These are phyloP conservation scores for Ommatoiulus sabulosus DNA, from an alignment of 2,888 invertebrate genomes.

Conservation along the genomic window DNA sequence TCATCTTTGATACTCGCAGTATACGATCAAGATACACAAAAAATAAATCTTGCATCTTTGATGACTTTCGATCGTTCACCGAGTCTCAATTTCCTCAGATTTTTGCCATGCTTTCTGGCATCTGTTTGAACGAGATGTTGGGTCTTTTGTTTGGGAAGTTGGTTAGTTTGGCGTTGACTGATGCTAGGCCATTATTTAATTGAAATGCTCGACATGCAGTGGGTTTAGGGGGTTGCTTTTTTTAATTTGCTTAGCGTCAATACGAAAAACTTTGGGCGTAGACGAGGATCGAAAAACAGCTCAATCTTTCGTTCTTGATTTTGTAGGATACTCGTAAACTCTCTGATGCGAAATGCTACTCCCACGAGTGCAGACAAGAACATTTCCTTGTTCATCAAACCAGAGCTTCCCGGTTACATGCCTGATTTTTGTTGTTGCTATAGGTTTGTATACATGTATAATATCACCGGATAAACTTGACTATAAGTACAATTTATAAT, in stretches of 20 bases:
- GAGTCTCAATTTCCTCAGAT: neutral
- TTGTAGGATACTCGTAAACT: too few relatives aligned
- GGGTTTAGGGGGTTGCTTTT: neutral
- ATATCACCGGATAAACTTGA: too few relatives aligned
- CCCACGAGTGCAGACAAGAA: too few relatives aligned
- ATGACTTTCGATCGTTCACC: neutral
- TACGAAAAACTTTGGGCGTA: too few relatives aligned
- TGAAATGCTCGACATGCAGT: neutral
- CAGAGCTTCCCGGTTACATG: too few relatives aligned
- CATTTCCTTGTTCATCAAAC: too few relatives aligned
- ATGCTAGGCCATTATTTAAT: neutral
- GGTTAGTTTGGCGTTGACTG: neutral
- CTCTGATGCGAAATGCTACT: too few relatives aligned
- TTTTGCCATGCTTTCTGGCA: neutral
- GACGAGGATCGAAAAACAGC: too few relatives aligned
- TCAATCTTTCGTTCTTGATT: too few relatives aligned
- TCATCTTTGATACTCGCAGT: neutral
- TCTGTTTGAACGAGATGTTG: neutral
- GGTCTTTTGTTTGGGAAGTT: neutral
- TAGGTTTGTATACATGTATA: too few relatives aligned
- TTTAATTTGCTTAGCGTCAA: conserved; percentile 2
- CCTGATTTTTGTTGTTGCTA: too few relatives aligned
- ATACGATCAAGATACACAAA: neutral
- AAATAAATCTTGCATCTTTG: neutral
- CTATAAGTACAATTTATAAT: too few relatives aligned